These are phyloP conservation scores for Lepidothrix coronata DNA, from an alignment of 2,113 vertebrate genomes.

Conservation along the genomic window DNA sequence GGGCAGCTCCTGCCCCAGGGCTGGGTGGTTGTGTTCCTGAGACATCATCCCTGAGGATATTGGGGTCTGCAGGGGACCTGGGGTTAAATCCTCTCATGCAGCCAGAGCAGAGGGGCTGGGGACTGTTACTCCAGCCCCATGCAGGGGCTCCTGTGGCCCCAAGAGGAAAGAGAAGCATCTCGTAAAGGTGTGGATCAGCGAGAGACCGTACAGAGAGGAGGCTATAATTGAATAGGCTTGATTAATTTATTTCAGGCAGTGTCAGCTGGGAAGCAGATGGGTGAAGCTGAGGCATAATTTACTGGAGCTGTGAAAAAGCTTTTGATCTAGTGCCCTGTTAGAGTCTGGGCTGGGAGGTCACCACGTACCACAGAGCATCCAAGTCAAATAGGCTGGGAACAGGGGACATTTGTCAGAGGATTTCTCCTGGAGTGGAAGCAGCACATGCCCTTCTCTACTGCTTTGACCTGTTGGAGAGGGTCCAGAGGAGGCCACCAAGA, in stretches of 20 bases:
- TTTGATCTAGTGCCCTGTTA: neutral
- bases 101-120: neutral
- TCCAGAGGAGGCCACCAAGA: neutral
- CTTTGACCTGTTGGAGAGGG: neutral
- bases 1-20: neutral
- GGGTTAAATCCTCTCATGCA: neutral
- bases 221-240: conserved; percentile 14
- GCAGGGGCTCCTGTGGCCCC: neutral
- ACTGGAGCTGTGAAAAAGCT: conserved; percentile 24
- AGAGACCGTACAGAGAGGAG: neutral
- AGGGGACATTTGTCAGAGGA: neutral
- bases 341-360: neutral
- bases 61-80: neutral
- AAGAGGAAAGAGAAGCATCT: neutral
- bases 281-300: conserved; percentile 40
- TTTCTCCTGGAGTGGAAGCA: neutral
- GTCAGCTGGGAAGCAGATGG: conserved; percentile 50
- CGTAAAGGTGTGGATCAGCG: neutral
- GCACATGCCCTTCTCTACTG: accelerated
- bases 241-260: conserved; percentile 52
- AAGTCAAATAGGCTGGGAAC: neutral
- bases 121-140: neutral
- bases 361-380: neutral
- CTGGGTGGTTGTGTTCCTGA: neutral
- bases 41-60: neutral